Conservation (phyloP, 2,888 invertebrate species). For the Aleiodes leptofemur region DNA sequence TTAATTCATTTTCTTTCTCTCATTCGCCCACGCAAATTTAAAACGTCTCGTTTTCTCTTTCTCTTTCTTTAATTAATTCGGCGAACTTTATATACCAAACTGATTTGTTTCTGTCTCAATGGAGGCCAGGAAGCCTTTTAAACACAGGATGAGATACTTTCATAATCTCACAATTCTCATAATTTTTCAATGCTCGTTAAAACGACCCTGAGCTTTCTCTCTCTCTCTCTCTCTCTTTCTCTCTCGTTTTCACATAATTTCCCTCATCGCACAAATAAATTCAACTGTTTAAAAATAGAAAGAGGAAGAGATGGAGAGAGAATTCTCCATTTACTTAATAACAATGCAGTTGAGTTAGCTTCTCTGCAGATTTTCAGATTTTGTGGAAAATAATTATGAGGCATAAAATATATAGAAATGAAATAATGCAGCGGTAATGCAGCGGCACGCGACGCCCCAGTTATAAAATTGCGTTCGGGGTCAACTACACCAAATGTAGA, state of each 20-base stretch:
- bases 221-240: slow-evolving; percentile 1
- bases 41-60: neutral
- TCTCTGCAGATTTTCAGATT: slow-evolving; percentile 15
- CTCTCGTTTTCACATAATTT: slow-evolving; percentile 26
- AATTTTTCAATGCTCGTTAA: slow-evolving; percentile 28
- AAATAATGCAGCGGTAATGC: slow-evolving; percentile 25
- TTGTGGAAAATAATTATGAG: slow-evolving; percentile 17
- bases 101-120: slow-evolving; percentile 13
- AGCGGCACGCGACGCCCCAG: slow-evolving; percentile 36
- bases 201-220: slow-evolving; percentile 2
- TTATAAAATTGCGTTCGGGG: slow-evolving; percentile 22
- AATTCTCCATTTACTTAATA: neutral
- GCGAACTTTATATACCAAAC: neutral
- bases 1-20: slow-evolving; percentile 24
- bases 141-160: slow-evolving; percentile 11
- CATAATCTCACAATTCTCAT: slow-evolving; percentile 26
- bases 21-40: slow-evolving; percentile 19
- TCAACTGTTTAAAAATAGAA: slow-evolving; percentile 1
- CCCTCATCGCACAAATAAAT: slow-evolving; percentile 26
- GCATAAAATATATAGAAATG: slow-evolving; percentile 15
- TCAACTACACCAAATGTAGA: slow-evolving; percentile 24
- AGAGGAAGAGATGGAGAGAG: neutral
- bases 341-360: slow-evolving; percentile 18
- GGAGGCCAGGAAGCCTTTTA: slow-evolving; percentile 2
- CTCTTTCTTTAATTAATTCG: neutral